phyloP scores from a whole-genome alignment of 2,113 vertebrate genomes.

The Chiloscyllium plagiosum region DNA sequence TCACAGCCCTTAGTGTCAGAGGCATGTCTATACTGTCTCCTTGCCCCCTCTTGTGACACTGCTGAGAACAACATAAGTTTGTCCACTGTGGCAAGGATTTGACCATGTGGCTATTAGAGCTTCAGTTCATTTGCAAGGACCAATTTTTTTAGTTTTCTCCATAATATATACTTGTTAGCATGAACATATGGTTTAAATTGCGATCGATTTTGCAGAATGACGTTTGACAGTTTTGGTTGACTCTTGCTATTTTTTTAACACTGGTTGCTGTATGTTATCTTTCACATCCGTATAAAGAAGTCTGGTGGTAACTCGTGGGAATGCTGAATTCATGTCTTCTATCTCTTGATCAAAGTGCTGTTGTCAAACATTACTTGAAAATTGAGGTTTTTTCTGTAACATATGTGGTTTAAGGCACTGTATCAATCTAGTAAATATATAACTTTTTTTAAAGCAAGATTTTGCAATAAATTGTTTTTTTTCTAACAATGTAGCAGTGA shows the following conservation, averaged over 20 bases:
- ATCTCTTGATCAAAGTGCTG: background rate
- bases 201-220: background rate
- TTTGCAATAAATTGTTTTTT: conserved; percentile 27
- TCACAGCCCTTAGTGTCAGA: background rate
- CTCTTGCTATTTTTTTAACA: background rate
- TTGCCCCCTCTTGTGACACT: background rate
- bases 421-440: conserved; percentile 29
- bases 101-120: background rate
- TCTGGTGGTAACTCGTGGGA: background rate
- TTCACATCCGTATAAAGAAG: background rate
- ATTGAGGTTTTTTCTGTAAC: background rate
- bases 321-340: background rate
- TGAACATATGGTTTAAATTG: background rate
- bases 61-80: background rate
- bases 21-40: background rate
- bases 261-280: background rate
- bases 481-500: background rate
- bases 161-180: background rate
- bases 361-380: conserved; percentile 10
- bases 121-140: background rate
- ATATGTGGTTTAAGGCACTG: conserved; percentile 22
- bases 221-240: background rate
- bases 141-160: background rate
- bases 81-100: background rate
- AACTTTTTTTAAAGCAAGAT: conserved; percentile 27